These are phyloP conservation scores for Calliphora vicina DNA, from an alignment of 1,140 invertebrate genomes.

Conservation along the genomic window DNA sequence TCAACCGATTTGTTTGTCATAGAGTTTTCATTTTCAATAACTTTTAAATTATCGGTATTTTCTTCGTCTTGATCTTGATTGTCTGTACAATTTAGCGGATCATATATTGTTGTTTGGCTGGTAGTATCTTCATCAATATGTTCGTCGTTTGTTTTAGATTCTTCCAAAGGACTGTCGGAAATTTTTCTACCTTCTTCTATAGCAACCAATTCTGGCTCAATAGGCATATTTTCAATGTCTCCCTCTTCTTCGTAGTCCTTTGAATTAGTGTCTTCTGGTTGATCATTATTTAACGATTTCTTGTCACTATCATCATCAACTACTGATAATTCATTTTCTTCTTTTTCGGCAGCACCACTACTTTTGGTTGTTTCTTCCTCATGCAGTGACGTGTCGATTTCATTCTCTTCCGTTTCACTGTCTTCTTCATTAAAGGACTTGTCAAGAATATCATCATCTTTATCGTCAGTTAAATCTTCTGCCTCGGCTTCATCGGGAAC, in stretches of 20 bases:
- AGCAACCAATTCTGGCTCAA: constrained; percentile 6
- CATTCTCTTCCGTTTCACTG: neutral
- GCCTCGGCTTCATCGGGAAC: constrained; percentile 29
- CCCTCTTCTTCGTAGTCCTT: constrained; percentile 16
- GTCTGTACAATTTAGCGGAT: constrained; percentile 29
- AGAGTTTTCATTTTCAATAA: neutral
- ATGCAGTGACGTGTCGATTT: neutral
- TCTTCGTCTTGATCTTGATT: neutral
- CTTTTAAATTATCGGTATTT: neutral
- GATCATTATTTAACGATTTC: neutral
- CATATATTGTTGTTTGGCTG: neutral
- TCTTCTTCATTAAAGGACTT: neutral
- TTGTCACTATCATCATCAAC: neutral
- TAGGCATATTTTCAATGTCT: neutral
- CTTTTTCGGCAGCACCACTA: neutral
- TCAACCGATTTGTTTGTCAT: neutral
- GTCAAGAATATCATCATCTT: neutral
- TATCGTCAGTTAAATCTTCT: constrained; percentile 7
- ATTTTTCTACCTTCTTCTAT: neutral
- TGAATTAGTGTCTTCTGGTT: neutral
- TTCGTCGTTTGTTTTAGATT: neutral
- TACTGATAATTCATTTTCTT: neutral
- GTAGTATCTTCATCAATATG: neutral
- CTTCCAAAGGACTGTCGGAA: neutral
- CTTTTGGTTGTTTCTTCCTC: neutral